Evolutionary conservation across 2,113 vertebrate genomes (phyloP).

Genomic region (Planiliza haematocheilus): DNA sequence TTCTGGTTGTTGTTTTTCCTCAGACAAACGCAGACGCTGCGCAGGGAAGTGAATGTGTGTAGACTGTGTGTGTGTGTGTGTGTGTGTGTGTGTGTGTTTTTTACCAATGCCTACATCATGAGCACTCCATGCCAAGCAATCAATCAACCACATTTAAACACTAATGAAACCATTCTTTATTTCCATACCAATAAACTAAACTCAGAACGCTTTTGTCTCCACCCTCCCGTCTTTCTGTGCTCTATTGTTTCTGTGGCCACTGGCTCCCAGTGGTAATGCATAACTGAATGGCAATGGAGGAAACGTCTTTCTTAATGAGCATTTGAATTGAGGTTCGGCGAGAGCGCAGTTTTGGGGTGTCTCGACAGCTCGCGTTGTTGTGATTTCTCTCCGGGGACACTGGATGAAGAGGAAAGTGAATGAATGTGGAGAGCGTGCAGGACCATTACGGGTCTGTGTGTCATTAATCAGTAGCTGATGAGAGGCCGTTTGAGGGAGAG

Average conservation of each 20-base stretch:
- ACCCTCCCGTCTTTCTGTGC: constrained; percentile 42
- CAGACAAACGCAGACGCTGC: constrained; percentile 16
- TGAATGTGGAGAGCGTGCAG: constrained; percentile 61
- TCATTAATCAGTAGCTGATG: constrained; percentile 79
- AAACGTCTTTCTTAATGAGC: constrained; percentile 73
- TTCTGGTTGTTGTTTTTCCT: constrained; percentile 25
- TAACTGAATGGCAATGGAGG: constrained; percentile 64
- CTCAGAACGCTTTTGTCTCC: constrained; percentile 39
- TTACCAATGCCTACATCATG: constrained; percentile 50
- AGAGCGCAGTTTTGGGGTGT: constrained; percentile 50
- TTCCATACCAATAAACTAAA: constrained; percentile 57
- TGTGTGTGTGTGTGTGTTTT: constrained; percentile 1
- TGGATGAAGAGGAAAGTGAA: constrained; percentile 68
- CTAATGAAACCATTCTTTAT: constrained; percentile 69
- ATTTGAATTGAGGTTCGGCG: constrained; percentile 56
- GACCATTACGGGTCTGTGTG: constrained; percentile 71
- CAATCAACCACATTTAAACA: constrained; percentile 59
- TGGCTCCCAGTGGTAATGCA: constrained; percentile 48
- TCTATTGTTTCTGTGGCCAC: constrained; percentile 53
- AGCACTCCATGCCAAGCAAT: constrained; percentile 44
- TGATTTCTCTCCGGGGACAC: constrained; percentile 61
- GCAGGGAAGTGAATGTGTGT: constrained; percentile 2
- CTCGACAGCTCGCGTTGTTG: constrained; percentile 63
- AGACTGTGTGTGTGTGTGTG: not conserved
- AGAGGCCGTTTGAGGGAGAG: constrained; percentile 70